phyloP scores from a whole-genome alignment of 2,797 vertebrate species.

The Zenarchopterus dispar region DNA sequence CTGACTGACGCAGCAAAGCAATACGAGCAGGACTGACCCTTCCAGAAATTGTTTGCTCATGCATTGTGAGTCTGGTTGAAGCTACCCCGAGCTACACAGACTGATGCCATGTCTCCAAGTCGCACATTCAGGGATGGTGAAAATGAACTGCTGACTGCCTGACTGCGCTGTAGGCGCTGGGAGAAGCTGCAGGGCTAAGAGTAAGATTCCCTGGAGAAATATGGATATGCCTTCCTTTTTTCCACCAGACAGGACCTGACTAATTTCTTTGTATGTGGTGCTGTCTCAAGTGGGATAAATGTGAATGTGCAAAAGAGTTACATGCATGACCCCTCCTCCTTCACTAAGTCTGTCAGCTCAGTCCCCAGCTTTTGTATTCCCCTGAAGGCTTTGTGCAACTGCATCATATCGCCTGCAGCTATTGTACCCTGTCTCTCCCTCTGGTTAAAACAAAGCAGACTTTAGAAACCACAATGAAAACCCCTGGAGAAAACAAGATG shows the following conservation, averaged over 20 bases:
- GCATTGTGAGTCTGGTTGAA: conserved; percentile 38
- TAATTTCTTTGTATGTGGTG: conserved; percentile 40
- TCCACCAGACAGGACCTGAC: conserved; percentile 31
- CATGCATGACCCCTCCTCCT: conserved; percentile 58
- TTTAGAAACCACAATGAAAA: conserved; percentile 70
- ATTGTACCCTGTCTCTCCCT: conserved; percentile 65
- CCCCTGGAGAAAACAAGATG: conserved; percentile 74
- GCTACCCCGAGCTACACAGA: conserved; percentile 9
- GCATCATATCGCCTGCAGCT: conserved; percentile 72
- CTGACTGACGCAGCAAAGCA: conserved; percentile 42
- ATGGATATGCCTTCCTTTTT: conserved; percentile 50
- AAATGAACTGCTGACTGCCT: conserved; percentile 61
- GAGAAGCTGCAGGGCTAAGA: conserved; percentile 65
- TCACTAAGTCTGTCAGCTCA: conserved; percentile 43
- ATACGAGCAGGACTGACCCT: conserved; percentile 31
- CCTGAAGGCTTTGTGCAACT: conserved; percentile 59
- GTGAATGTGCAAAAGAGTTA: conserved; percentile 47
- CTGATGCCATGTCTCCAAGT: conserved; percentile 41
- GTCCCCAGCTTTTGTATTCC: conserved; percentile 58
- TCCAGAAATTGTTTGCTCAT: conserved; percentile 18
- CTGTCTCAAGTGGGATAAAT: conserved; percentile 37
- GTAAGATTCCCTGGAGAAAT: conserved; percentile 43
- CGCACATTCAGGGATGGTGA: conserved; percentile 59
- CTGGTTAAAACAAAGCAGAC: conserved; percentile 66
- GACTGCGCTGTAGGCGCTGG: conserved; percentile 59